Conservation (phyloP, 37 sponge, comb jelly and placozoan species). For the Hexactinellida sp. region DNA sequence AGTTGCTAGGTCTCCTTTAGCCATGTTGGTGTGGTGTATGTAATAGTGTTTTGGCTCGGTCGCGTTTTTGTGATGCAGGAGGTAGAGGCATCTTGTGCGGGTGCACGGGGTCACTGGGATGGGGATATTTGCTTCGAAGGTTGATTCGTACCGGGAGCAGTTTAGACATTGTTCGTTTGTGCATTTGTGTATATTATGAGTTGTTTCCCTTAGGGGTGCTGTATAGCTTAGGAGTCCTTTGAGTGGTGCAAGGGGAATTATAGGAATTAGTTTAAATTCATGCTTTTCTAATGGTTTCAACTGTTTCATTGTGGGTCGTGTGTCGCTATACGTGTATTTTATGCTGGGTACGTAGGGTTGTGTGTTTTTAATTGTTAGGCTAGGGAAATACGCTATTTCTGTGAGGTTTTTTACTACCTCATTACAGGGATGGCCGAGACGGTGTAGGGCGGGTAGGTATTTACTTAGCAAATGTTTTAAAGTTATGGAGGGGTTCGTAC, state of each 20-base stretch:
- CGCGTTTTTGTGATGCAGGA: background rate
- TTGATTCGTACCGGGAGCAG: background rate
- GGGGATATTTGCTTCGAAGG: background rate
- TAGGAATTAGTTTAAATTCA: background rate
- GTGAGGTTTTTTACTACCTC: background rate
- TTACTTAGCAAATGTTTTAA: background rate
- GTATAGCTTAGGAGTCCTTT: background rate
- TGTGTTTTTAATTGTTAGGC: background rate
- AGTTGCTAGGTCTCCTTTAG: too few relatives aligned
- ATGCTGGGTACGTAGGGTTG: background rate
- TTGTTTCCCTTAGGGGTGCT: background rate
- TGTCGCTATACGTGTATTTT: background rate
- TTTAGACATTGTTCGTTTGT: background rate
- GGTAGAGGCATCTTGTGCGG: background rate
- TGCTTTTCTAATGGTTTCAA: background rate
- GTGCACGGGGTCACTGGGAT: background rate
- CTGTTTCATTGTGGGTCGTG: background rate
- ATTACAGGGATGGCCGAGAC: background rate
- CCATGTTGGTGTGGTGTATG: too few relatives aligned
- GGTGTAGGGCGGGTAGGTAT: background rate
- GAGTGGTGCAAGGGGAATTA: background rate
- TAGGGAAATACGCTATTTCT: background rate
- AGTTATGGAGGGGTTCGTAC: background rate
- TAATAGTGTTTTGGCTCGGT: too few relatives aligned
- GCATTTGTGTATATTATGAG: background rate